These are phyloP conservation scores for Nezara viridula DNA, from an alignment of 2,888 invertebrate genomes.

Conservation along the genomic window DNA sequence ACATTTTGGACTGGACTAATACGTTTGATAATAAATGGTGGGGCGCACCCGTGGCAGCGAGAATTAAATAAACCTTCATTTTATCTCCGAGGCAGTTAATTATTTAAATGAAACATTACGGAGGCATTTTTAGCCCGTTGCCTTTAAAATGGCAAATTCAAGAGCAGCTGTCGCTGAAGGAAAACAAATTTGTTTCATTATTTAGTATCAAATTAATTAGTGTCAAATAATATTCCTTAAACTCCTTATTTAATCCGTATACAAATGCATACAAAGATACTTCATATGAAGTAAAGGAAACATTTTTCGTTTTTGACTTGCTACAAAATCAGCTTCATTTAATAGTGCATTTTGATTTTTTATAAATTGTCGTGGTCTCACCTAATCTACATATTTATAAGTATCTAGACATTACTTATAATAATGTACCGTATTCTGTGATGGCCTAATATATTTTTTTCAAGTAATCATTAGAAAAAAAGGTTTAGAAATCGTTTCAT, in stretches of 20 bases:
- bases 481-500: too few relatives aligned
- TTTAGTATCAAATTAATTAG: slow-evolving; percentile 4
- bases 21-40: slow-evolving; percentile 26
- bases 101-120: slow-evolving; percentile 44
- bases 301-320: too few relatives aligned
- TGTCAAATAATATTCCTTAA: background rate
- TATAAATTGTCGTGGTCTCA: too few relatives aligned
- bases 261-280: too few relatives aligned
- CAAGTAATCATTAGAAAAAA: too few relatives aligned
- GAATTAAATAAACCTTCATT: slow-evolving; percentile 25
- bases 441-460: too few relatives aligned
- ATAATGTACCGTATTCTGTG: too few relatives aligned
- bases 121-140: slow-evolving; percentile 1
- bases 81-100: slow-evolving; percentile 19
- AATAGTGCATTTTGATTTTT: too few relatives aligned
- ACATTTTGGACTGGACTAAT: slow-evolving; percentile 15
- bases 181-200: background rate
- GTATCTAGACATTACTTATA: too few relatives aligned
- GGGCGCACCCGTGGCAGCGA: background rate
- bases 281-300: too few relatives aligned
- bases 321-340: too few relatives aligned
- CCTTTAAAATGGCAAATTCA: slow-evolving; percentile 18
- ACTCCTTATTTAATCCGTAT: background rate
- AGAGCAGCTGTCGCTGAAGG: background rate
- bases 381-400: too few relatives aligned